These are phyloP conservation scores for Gorsachius magnificus DNA, from an alignment of 2,797 vertebrate genomes.

Conservation along the genomic window DNA sequence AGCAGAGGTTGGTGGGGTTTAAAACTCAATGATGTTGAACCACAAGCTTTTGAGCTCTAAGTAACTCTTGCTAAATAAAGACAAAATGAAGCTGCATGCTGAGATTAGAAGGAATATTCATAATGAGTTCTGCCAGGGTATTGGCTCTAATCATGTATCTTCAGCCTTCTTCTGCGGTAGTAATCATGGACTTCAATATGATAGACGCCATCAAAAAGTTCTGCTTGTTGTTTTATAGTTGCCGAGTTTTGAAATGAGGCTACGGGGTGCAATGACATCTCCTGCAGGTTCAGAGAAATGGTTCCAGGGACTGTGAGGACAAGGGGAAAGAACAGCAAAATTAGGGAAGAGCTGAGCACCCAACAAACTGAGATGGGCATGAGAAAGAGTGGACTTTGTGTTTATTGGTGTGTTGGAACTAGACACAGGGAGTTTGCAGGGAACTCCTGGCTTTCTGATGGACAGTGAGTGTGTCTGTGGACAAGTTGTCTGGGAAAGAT, in stretches of 20 bases:
- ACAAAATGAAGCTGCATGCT: background rate
- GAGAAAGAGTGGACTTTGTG: background rate
- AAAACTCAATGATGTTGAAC: background rate
- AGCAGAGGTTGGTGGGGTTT: background rate
- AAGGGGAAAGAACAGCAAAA: background rate
- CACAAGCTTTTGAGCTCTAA: background rate
- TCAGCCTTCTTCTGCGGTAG: background rate
- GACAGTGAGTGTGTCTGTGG: rapidly evolving
- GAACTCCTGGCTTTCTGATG: background rate
- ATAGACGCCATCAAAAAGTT: background rate
- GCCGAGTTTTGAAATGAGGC: background rate
- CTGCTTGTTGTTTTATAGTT: background rate
- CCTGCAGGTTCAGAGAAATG: background rate
- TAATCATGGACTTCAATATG: background rate
- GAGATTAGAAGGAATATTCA: background rate
- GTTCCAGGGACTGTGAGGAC: background rate
- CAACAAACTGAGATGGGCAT: too few relatives aligned
- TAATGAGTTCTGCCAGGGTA: background rate
- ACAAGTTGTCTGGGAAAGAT: background rate
- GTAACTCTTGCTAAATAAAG: background rate
- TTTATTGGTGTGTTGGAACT: background rate
- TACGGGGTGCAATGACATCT: background rate
- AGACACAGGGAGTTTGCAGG: rapidly evolving
- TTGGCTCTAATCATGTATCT: background rate
- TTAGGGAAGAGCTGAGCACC: rapidly evolving